These are phyloP conservation scores for Odontocerum albicorne DNA, from an alignment of 2,888 invertebrate genomes.

Conservation along the genomic window DNA sequence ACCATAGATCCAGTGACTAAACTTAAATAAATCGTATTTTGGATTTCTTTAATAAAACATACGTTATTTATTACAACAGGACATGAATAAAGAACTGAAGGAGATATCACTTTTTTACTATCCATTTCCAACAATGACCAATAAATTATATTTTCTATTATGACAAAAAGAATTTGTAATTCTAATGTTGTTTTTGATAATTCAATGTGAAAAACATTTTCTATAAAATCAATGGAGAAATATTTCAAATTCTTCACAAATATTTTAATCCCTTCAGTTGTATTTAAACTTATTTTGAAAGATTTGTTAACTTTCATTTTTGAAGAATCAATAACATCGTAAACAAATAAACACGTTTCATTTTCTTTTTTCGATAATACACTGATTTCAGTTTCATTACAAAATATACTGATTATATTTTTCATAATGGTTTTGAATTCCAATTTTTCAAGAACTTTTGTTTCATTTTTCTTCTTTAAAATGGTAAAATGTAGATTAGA, in stretches of 20 bases:
- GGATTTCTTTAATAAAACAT: conserved; percentile 6
- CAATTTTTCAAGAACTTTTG: conserved; percentile 14
- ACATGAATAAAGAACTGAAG: conserved; percentile 11
- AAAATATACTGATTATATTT: conserved; percentile 4
- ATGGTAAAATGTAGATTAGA: conserved; percentile 16
- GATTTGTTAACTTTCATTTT: conserved; percentile 25
- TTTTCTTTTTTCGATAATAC: conserved; percentile 15
- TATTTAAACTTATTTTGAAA: conserved; percentile 10
- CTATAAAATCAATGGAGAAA: conserved; percentile 24
- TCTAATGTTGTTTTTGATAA: conserved; percentile 17
- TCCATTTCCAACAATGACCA: conserved; percentile 14
- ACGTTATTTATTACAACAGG: conserved; percentile 15
- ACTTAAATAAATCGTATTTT: conserved; percentile 17
- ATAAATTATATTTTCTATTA: conserved; percentile 12
- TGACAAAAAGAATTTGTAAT: conserved; percentile 8
- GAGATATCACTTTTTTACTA: neutral
- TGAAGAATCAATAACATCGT: conserved; percentile 16
- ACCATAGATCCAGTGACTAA: conserved; percentile 23
- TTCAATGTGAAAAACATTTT: conserved; percentile 23
- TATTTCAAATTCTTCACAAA: conserved; percentile 10
- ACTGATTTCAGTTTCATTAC: conserved; percentile 11
- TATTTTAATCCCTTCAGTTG: conserved; percentile 6
- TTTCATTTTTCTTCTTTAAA: conserved; percentile 12
- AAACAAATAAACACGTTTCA: conserved; percentile 9
- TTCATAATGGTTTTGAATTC: conserved; percentile 23